Conservation (phyloP, 2,888 invertebrate species). For the Frankliniella intonsa region DNA sequence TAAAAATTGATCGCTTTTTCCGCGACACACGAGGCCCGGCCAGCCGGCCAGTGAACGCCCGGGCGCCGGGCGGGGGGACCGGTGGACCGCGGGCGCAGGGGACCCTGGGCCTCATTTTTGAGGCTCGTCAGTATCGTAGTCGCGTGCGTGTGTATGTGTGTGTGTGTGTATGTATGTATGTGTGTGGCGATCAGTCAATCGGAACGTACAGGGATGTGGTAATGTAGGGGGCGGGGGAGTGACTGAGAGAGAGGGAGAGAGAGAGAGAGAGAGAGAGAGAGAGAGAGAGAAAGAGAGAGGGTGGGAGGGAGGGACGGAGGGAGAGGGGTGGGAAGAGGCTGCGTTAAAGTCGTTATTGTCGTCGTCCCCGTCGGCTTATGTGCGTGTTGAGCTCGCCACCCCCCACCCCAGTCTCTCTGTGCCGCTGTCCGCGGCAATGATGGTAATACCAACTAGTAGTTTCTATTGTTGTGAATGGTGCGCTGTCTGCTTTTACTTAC, state of each 20-base stretch:
- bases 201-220: background rate
- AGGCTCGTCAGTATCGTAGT: too few species aligned
- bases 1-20: constrained; percentile 8
- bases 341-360: too few species aligned
- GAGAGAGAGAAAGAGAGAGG: background rate
- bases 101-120: too few species aligned
- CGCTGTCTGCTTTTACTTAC: too few species aligned
- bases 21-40: background rate
- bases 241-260: background rate
- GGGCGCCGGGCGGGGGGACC: too few species aligned
- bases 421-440: too few species aligned
- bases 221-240: background rate
- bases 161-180: background rate
- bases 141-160: background rate
- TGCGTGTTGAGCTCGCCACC: too few species aligned
- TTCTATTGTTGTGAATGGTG: too few species aligned
- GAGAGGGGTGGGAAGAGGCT: background rate
- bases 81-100: too few species aligned
- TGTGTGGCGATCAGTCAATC: background rate
- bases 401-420: background rate
- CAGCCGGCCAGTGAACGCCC: too few species aligned
- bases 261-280: background rate
- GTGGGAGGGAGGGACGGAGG: background rate
- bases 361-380: too few species aligned
- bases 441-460: too few species aligned